Conservation (phyloP, 1,140 invertebrate species). For the Sycophaga agraensis region DNA sequence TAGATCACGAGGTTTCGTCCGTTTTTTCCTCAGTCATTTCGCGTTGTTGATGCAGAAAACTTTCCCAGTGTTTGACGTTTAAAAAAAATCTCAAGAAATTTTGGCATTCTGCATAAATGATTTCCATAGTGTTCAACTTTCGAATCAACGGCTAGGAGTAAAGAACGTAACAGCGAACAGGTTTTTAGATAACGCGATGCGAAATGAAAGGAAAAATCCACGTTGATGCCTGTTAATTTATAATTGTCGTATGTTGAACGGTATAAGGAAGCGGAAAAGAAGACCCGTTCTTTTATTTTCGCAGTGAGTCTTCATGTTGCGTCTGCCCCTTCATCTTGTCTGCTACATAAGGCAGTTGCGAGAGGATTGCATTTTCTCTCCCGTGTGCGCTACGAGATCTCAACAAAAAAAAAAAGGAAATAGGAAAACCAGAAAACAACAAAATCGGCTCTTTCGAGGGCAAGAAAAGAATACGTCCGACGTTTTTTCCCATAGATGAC, state of each 20-base stretch:
- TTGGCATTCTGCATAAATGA: too few relatives aligned
- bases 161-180: too few relatives aligned
- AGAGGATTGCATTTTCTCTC: neutral
- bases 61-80: too few relatives aligned
- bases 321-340: neutral
- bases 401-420: neutral
- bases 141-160: too few relatives aligned
- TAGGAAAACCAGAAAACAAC: neutral
- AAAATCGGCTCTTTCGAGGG: conserved; percentile 8
- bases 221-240: neutral
- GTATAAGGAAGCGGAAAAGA: too few relatives aligned
- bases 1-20: neutral
- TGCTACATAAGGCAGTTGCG: neutral
- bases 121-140: too few relatives aligned
- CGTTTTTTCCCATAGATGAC: neutral
- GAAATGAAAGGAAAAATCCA: neutral
- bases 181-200: too few relatives aligned
- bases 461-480: conserved; percentile 15
- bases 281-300: neutral
- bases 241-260: too few relatives aligned
- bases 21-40: neutral
- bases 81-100: too few relatives aligned
- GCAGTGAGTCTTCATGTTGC: neutral
- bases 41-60: too few relatives aligned
- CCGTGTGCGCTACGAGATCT: neutral